Base-by-base conservation (phyloP, 2,797 vertebrate species). In the Discoglossus pictus region DNA sequence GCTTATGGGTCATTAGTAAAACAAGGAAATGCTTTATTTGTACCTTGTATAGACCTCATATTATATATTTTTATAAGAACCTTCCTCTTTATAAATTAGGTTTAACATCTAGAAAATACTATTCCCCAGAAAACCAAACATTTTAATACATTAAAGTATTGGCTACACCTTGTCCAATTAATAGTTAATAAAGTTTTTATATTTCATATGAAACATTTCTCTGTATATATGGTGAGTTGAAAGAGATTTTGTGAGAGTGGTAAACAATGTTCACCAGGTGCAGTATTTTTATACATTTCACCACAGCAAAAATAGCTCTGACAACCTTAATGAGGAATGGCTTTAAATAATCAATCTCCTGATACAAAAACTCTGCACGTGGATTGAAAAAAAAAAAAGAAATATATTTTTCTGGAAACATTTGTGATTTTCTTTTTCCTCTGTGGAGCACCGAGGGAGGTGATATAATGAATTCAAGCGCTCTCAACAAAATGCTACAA, bases 301-400 rank as follows among this genome's bases (percentile, higher is more conserved):
- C 76, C 75, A 74, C 75, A 70, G 72, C 73, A 80, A 76, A 78
- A 76, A 78, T 72, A 73, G 60, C 61, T 59, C 44, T 17, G 74
- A 73, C 55, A 58, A 76, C 34, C 10, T 5, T 68, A 73, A 73
- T 59, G 74, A 83, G 77, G 76, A 79, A 85, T 82, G 64, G 62
- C 83, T 61, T 79, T 69, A 60, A 55, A 34, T 63, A 78, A 76
- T 68, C 78, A 79, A 77, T 79, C 69, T 76, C 71, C 72, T 74
- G 82, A 84, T 79, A 70, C 65, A 81, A 76, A 68, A 69, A 69
- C 67, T 51, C 58, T 65, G 52, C 61, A 66, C 42, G 2, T 7
- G 61, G 11, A 7, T 55, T 21, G 40, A 63, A 61, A 42, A 27
- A 75, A 47, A 75, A 72, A 18, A 13, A 15, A 39, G 40, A 21